Base-by-base conservation (phyloP, 2,113 vertebrate genomes). In the Sinocyclocheilus anshuiensis region DNA sequence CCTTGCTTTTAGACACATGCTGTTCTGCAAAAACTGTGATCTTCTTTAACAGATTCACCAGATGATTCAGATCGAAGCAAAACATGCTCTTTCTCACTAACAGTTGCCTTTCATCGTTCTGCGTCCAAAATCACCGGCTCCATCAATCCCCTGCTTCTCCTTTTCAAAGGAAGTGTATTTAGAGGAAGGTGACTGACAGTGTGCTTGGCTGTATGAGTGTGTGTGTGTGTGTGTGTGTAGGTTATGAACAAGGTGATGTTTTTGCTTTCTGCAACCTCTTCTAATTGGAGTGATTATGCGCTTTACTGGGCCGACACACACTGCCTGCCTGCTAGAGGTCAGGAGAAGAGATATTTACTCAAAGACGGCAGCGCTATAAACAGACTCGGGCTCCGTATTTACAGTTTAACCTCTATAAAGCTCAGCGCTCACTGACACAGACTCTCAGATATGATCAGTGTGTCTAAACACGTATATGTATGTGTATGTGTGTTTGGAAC, bases 281-380 rank as follows among this genome's bases (percentile, higher is more conserved):
- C 85, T 90, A 90, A 90, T 90, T 90, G 86, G 88, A 89, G 83
- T 88, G 86, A 89, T 90, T 89, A 90, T 85, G 83, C 87, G 88
- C 88, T 89, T 90, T 90, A 89, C 88, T 90, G 88, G 76, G 79
- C 88, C 77, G 90, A 78, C 71, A 80, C 79, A 69, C 86, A 2
- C 63, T 89, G 74, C 71, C 59, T 67, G 83, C 86, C 65, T 83
- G 75, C 36, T 81, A 76, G 76, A 89, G 90, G 90, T 90, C 90
- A 89, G 57, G 57, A 81, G 82, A 81, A 85, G 39, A 86, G 78
- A 85, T 82, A 88, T 86, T 85, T 87, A 81, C 78, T 89, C 45
- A 81, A 82, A 84, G 72, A 87, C 22, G 42, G 53, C 29, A 65
- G 26, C 48, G 36, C 39, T 83, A 74, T 84, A 82, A 88, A 57